Evolutionary conservation across 2,888 invertebrate species (phyloP).

Genomic region (Campoplex capitator): DNA sequence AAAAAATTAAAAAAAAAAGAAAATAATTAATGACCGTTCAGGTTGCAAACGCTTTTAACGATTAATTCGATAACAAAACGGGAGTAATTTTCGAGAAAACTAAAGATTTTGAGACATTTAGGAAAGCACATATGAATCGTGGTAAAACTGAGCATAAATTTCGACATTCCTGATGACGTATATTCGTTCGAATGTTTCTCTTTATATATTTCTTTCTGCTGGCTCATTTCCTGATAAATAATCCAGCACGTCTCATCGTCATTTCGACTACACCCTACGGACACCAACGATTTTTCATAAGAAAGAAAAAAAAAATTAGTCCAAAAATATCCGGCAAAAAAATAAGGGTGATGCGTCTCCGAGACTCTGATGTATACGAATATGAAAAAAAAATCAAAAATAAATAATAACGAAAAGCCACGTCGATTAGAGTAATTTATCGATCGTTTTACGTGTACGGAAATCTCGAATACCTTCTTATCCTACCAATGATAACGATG

Average conservation of each 20-base stretch:
- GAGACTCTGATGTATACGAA: background rate
- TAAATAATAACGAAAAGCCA: background rate
- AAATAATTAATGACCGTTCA: too few relatives aligned
- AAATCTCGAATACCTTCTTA: background rate
- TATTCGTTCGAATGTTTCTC: background rate
- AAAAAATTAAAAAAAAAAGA: too few relatives aligned
- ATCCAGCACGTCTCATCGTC: background rate
- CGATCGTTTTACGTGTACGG: background rate
- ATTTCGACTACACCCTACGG: background rate
- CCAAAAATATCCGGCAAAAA: background rate
- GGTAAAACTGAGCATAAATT: background rate
- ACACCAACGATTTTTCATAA: background rate
- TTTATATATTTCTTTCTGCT: background rate
- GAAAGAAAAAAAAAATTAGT: background rate
- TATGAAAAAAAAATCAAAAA: background rate
- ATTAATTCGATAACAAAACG: background rate
- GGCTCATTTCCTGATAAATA: conserved; percentile 20
- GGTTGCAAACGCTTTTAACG: background rate
- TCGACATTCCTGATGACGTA: background rate
- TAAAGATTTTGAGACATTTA: background rate
- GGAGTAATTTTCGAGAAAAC: background rate
- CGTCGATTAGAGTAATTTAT: background rate
- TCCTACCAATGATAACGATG: background rate
- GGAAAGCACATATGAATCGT: background rate
- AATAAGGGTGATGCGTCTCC: background rate